Base-by-base conservation (phyloP, 2,888 invertebrate genomes). In the Leucophenga maculata region DNA sequence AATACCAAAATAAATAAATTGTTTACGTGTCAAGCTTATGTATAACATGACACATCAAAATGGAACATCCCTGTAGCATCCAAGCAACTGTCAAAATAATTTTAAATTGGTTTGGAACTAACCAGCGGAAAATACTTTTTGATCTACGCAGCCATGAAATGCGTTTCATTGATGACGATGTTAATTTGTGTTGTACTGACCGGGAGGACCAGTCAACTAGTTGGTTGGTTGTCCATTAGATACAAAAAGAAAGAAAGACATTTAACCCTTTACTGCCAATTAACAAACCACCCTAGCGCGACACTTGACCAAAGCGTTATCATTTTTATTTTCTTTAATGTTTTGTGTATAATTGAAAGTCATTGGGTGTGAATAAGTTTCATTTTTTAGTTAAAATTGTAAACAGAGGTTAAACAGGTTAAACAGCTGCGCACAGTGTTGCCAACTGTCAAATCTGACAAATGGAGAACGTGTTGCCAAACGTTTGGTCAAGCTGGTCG, bases 91-190 rank as follows among this genome's bases (percentile, higher is more conserved):
- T 39, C 69, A 62, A 74, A 74, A 72, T 69, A 54, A 55, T 64
- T 55, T 70, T 48, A 69, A 74, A 73, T 78, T 72, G 62, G 65
- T 72, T 65, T 68, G 68, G 74, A 75, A 67, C 73, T 77, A 80
- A 83, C 82, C 74, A 83, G 83, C 78, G 69, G 73, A 78, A 83
- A 80, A 82, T 83, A 74, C 76, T 67, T 78, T 80, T 78, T 78
- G 74, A 80, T 77, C 78, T 82, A 77, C 0, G 59, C 20, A 4
- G 16, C 9, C 39, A 39, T 44, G 18, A 60, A 60, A n/a, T 16
- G 75, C 71, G 16, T 16, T n/a, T 4, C 6, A 44, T 31, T 20
- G 6, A 55, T 71, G 54, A 46, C 65, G 69, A 65, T 67, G 69
- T 32, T 67, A 69, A 31, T 55, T 66, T 48, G 31, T 55, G 18